These are phyloP conservation scores for Glaucomys volans DNA, from an alignment of 2,113 vertebrate species.

Conservation along the genomic window DNA sequence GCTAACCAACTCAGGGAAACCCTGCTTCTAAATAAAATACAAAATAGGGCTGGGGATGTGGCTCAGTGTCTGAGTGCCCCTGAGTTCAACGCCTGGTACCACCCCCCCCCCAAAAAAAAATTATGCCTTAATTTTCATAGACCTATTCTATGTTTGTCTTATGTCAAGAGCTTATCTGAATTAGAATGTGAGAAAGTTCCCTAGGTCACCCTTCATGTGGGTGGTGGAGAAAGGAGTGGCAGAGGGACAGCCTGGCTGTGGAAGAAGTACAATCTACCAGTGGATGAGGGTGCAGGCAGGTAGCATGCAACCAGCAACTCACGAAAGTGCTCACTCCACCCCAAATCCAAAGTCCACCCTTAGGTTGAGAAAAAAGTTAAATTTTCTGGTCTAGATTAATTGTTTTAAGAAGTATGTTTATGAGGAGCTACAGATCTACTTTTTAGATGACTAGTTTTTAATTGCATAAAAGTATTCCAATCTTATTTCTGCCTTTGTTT, in stretches of 20 bases:
- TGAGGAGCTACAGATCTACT: neutral
- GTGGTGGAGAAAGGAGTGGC: too few relatives aligned
- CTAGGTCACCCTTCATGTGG: neutral
- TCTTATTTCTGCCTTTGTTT: neutral
- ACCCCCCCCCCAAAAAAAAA: too few relatives aligned
- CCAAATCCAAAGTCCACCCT: accelerated
- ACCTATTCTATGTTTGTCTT: neutral
- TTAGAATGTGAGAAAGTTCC: neutral
- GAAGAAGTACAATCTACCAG: neutral
- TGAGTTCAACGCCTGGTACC: too few relatives aligned
- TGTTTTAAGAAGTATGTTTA: neutral
- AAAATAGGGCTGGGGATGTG: too few relatives aligned
- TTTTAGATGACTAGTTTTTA: neutral
- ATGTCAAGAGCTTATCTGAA: neutral
- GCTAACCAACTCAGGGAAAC: too few relatives aligned
- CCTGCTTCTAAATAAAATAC: too few relatives aligned
- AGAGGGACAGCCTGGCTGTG: neutral
- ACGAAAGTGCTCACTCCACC: too few relatives aligned
- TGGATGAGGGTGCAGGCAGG: neutral
- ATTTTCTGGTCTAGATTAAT: neutral
- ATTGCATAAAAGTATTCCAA: neutral
- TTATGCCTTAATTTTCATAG: neutral
- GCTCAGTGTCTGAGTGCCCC: too few relatives aligned
- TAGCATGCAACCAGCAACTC: neutral
- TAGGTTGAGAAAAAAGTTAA: neutral